A percentile compares a stretch with the other conserved stretches of the same genome.
Conservation (phyloP, 2,113 vertebrate genomes). For the Macroglossus sobrinus region DNA sequence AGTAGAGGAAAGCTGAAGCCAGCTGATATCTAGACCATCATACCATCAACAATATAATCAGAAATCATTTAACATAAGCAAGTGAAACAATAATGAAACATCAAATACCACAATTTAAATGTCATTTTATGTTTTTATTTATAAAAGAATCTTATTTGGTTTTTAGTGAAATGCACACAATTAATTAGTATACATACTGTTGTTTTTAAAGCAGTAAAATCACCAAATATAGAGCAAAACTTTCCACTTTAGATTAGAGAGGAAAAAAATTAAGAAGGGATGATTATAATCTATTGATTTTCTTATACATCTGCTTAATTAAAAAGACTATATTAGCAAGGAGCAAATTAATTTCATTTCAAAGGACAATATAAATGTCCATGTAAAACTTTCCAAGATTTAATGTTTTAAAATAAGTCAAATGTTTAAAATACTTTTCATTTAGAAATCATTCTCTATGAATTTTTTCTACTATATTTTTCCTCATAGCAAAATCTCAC, state of each 20-base stretch:
- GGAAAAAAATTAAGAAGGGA: neutral
- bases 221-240: neutral
- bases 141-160: neutral
- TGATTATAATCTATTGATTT: neutral
- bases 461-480: neutral
- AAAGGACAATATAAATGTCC: neutral
- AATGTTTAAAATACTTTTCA: neutral
- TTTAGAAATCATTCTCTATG: neutral
- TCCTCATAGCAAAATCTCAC: neutral
- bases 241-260: neutral
- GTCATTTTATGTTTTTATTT: neutral
- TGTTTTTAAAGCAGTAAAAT: neutral
- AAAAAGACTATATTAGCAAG: neutral
- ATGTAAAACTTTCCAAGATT: neutral
- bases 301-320: neutral
- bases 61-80: neutral
- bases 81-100: neutral
- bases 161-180: neutral
- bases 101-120: neutral
- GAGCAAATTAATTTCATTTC: neutral
- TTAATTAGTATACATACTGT: neutral
- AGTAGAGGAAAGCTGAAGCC: neutral
- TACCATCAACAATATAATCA: accelerated
- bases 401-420: neutral
- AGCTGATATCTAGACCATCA: no score